A percentile compares a stretch with the other conserved stretches of the same genome.
These are phyloP conservation scores for Drosophila grimshawi DNA, from an alignment of 1,140 invertebrate species.

Conservation along the genomic window DNA sequence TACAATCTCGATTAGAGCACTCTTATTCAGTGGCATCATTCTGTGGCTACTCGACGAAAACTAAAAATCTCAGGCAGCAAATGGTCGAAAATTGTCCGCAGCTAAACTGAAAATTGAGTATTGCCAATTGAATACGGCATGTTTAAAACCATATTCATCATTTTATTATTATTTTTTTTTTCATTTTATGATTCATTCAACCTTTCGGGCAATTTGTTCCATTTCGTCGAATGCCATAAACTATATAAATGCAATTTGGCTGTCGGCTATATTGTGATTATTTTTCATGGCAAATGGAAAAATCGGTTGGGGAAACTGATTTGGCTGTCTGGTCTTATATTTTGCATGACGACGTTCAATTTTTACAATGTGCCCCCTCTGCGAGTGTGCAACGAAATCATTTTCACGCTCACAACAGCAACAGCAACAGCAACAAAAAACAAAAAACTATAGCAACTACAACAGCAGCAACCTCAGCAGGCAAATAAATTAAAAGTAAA, in stretches of 20 bases:
- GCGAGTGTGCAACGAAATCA: slow-evolving; percentile 72
- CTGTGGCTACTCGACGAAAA: too few species aligned
- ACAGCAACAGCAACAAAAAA: too few species aligned
- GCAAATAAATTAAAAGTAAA: slow-evolving; percentile 77
- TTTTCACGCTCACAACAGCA: slow-evolving; percentile 53
- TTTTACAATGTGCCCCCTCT: slow-evolving; percentile 56
- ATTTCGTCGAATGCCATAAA: slow-evolving; percentile 16
- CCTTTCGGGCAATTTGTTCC: slow-evolving; percentile 11
- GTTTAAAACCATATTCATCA: too few species aligned
- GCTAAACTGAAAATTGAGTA: slow-evolving; percentile 7
- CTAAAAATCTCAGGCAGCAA: too few species aligned
- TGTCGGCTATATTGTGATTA: slow-evolving; percentile 12
- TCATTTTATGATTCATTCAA: not conserved
- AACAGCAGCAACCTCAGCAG: slow-evolving; percentile 4
- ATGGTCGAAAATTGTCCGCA: too few species aligned
- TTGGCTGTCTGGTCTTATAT: slow-evolving; percentile 26
- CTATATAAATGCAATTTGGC: slow-evolving; percentile 8
- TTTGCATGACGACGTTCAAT: slow-evolving; percentile 63
- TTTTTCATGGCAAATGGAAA: slow-evolving; percentile 15
- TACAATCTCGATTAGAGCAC: too few species aligned
- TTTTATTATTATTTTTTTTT: not conserved
- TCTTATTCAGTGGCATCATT: too few species aligned
- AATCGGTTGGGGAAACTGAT: slow-evolving; percentile 25
- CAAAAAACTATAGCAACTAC: slow-evolving; percentile 5
- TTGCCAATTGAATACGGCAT: slow-evolving; percentile 11